phyloP scores from a whole-genome alignment of 92 coral and sea anemone genomes.

The Parazoanthus darwini region DNA sequence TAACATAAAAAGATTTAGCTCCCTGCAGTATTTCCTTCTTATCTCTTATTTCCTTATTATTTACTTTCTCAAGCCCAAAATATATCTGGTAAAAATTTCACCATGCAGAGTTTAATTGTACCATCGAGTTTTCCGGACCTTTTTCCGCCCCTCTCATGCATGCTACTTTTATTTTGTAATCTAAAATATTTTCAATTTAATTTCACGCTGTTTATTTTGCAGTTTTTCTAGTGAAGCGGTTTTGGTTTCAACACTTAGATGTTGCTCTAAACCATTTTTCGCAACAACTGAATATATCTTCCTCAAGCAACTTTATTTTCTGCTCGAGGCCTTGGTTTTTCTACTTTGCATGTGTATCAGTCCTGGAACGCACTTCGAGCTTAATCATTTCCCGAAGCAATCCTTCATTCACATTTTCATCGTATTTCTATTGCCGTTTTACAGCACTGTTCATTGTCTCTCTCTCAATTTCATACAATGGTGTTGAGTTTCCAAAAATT shows the following conservation, averaged over 20 bases:
- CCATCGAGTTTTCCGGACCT: neutral
- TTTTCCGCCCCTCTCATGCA: neutral
- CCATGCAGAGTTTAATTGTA: neutral
- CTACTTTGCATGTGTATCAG: neutral
- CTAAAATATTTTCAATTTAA: neutral
- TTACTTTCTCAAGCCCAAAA: neutral
- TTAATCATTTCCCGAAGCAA: neutral
- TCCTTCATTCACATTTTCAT: too few relatives aligned
- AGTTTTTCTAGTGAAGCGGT: neutral
- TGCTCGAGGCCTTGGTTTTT: neutral
- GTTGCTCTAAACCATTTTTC: neutral
- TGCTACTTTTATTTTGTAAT: neutral
- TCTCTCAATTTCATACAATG: too few relatives aligned
- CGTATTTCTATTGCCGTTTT: too few relatives aligned
- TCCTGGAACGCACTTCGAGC: neutral
- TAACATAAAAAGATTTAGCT: too few relatives aligned
- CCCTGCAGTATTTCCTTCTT: neutral
- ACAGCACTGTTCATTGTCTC: too few relatives aligned
- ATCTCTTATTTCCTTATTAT: neutral
- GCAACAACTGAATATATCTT: too few relatives aligned
- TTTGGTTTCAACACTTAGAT: neutral
- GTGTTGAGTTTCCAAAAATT: too few relatives aligned
- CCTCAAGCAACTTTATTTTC: neutral
- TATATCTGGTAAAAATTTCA: neutral
- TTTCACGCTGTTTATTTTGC: neutral